Conservation (phyloP, 2,113 vertebrate genomes). For the Pandion haliaetus region DNA sequence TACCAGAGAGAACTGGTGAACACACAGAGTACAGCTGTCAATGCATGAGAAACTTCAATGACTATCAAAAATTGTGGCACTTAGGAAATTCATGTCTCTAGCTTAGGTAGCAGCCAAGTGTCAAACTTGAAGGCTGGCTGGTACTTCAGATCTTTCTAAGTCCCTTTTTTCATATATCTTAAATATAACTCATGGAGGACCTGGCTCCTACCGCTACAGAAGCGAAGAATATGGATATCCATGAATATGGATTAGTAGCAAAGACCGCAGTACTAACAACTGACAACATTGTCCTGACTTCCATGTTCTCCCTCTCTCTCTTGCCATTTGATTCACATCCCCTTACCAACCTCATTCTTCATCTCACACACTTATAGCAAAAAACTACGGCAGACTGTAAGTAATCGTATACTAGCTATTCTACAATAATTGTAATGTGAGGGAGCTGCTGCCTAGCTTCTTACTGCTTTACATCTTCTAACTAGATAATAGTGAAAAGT, state of each 20-base stretch:
- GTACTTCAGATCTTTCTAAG: not conserved
- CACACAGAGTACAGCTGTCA: not conserved
- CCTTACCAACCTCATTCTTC: not conserved
- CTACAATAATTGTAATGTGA: not conserved
- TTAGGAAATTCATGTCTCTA: not conserved
- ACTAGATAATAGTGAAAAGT: not conserved
- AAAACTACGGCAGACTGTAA: not conserved
- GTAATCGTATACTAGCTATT: not conserved
- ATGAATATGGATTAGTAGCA: not conserved
- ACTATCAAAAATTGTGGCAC: not conserved
- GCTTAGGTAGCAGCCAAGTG: not conserved
- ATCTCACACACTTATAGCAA: not conserved
- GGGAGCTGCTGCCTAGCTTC: not conserved
- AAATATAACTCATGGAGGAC: not conserved
- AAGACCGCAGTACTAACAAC: not conserved
- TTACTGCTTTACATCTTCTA: not conserved
- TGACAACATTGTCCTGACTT: not conserved
- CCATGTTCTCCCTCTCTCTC: not conserved
- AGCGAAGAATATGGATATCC: not conserved
- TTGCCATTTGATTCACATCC: not conserved
- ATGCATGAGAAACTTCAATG: not conserved
- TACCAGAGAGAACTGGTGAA: not conserved
- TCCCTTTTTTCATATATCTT: not conserved
- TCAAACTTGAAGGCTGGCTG: not conserved
- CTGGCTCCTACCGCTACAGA: not conserved